These are phyloP conservation scores for Eudyptes chrysolophus DNA, from an alignment of 2,113 vertebrate genomes.

Conservation along the genomic window DNA sequence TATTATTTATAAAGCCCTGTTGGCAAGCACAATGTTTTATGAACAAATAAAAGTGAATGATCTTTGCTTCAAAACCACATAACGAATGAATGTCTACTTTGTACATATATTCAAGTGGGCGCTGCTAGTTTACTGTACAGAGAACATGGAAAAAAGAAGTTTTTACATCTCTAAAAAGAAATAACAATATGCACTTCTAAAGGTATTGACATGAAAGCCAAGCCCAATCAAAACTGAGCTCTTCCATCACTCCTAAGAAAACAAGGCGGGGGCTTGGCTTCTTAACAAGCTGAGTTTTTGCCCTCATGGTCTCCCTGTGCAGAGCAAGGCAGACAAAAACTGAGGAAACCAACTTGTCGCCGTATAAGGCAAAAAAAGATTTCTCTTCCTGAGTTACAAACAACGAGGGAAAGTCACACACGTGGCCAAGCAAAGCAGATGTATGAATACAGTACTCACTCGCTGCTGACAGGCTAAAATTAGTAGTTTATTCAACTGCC, in stretches of 20 bases:
- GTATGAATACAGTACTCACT: neutral
- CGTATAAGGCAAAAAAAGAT: conserved; percentile 12
- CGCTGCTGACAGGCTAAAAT: conserved; percentile 19
- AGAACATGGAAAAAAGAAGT: neutral
- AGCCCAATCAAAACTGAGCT: neutral
- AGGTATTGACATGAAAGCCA: neutral
- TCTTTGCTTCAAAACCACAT: conserved; percentile 23
- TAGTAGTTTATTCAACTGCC: conserved; percentile 44
- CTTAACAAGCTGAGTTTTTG: neutral
- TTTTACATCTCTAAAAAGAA: neutral
- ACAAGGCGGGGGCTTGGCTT: neutral
- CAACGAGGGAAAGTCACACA: neutral
- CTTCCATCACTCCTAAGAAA: neutral
- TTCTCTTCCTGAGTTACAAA: conserved; percentile 45
- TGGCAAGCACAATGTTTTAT: conserved; percentile 36
- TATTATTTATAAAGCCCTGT: conserved; percentile 54
- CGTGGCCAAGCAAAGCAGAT: conserved; percentile 22
- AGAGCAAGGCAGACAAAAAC: neutral
- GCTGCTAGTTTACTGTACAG: neutral
- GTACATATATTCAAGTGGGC: neutral
- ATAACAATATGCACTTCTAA: neutral
- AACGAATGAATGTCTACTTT: conserved; percentile 30
- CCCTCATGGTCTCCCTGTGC: neutral
- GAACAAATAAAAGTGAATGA: conserved; percentile 48
- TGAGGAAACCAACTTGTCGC: neutral